Conservation (phyloP, 2,888 invertebrate genomes). For the Standfussiana lucernea region DNA sequence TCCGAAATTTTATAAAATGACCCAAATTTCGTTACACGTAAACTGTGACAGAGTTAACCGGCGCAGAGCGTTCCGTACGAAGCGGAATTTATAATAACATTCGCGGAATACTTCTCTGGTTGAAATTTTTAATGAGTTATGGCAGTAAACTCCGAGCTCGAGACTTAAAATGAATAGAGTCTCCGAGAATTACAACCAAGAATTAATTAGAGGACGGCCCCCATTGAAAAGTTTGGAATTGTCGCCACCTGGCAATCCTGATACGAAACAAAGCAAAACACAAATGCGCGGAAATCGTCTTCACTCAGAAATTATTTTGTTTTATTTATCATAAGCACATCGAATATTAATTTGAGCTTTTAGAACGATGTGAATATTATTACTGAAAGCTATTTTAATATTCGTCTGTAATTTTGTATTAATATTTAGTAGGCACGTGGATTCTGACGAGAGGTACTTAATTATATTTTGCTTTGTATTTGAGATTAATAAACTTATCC, state of each 20-base stretch:
- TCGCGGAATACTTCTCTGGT: conserved; percentile 70
- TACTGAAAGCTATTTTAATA: conserved; percentile 62
- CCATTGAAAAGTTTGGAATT: conserved; percentile 80
- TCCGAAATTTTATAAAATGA: conserved; percentile 66
- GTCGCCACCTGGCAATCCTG: conserved; percentile 80
- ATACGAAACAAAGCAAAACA: conserved; percentile 74
- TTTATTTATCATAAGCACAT: conserved; percentile 73
- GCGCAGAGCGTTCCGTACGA: conserved; percentile 56
- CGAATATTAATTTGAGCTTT: conserved; percentile 71
- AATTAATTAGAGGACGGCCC: conserved; percentile 81
- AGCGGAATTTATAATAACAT: conserved; percentile 74
- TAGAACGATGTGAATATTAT: conserved; percentile 46
- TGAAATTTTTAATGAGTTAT: conserved; percentile 80
- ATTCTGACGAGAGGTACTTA: conserved; percentile 40
- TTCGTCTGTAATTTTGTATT: conserved; percentile 43
- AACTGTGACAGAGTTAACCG: conserved; percentile 68
- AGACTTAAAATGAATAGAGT: conserved; percentile 74
- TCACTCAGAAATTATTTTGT: conserved; percentile 70
- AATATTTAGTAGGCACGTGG: conserved; percentile 27
- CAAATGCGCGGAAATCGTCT: conserved; percentile 75
- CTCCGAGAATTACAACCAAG: conserved; percentile 75
- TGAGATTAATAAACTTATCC: conserved; percentile 47
- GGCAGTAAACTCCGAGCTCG: conserved; percentile 65
- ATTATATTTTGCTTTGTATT: conserved; percentile 51
- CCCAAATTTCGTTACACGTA: conserved; percentile 68